phyloP scores from a whole-genome alignment of 2,888 invertebrate genomes.

The Cataglyphis cursor region DNA sequence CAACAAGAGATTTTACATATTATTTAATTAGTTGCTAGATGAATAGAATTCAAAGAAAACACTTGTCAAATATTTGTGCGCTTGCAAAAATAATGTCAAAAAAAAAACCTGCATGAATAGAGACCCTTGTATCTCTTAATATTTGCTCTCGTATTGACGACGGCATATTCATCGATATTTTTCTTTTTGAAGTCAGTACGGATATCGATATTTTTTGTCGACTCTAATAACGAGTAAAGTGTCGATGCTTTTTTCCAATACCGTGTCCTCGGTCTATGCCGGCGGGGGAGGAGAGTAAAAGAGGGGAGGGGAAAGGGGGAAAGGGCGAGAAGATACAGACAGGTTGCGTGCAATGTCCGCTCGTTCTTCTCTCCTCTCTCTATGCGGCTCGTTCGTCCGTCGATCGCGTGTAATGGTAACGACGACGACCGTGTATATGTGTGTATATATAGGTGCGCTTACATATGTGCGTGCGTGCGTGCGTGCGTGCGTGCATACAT shows the following conservation, averaged over 20 bases:
- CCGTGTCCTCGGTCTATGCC: conserved; percentile 39
- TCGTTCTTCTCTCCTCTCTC: conserved; percentile 34
- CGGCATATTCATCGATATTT: conserved; percentile 34
- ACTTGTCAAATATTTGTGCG: neutral
- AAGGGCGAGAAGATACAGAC: conserved; percentile 62
- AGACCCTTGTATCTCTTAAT: neutral
- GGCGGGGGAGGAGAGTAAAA: neutral
- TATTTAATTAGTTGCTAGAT: neutral
- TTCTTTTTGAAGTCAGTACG: conserved; percentile 27
- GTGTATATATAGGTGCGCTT: neutral
- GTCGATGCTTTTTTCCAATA: conserved; percentile 53
- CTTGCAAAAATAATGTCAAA: neutral
- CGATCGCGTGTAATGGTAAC: conserved; percentile 53
- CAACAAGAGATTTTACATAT: neutral
- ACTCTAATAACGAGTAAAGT: conserved; percentile 55
- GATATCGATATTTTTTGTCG: conserved; percentile 55
- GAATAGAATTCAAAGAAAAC: neutral
- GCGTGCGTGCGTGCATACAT: neutral
- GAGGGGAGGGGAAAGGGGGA: conserved; percentile 26
- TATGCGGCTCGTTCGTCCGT: conserved; percentile 24
- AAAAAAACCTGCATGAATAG: neutral
- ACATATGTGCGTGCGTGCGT: neutral
- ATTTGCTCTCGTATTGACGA: conserved; percentile 22
- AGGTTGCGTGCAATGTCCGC: conserved; percentile 58
- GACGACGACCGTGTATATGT: neutral